Conservation (phyloP, 2,113 vertebrate genomes). For the Trogon surrucura region DNA sequence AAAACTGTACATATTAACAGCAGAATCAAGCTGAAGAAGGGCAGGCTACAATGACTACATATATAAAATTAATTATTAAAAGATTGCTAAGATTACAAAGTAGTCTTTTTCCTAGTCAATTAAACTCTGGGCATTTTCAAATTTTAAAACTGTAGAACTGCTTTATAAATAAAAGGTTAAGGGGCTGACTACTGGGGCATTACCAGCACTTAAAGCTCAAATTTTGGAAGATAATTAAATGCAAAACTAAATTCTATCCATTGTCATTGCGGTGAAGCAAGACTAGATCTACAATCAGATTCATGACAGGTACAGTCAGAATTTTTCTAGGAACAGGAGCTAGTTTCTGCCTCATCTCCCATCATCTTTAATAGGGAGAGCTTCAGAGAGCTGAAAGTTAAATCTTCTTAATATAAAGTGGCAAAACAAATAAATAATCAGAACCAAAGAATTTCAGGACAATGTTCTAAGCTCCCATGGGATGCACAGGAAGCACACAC, state of each 20-base stretch:
- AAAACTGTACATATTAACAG: background rate
- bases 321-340: background rate
- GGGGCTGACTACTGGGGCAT: background rate
- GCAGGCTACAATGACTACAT: background rate
- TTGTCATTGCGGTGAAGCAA: background rate
- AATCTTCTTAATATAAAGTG: background rate
- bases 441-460: background rate
- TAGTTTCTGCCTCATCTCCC: background rate
- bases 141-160: background rate
- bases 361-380: background rate
- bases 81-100: background rate
- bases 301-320: background rate
- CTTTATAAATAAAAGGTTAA: background rate
- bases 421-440: background rate
- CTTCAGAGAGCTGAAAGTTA: background rate
- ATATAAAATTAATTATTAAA: background rate
- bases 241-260: background rate
- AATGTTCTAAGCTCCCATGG: accelerated
- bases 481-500: accelerated
- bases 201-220: background rate
- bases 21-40: background rate
- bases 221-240: background rate
- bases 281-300: background rate
- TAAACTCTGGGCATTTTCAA: background rate
- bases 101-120: background rate